Percentiles rank a stretch among this genome's conserved stretches.
Evolutionary conservation across 2,113 vertebrate species (phyloP).

Genomic region (Calyptommatus sinebrachiatus): DNA sequence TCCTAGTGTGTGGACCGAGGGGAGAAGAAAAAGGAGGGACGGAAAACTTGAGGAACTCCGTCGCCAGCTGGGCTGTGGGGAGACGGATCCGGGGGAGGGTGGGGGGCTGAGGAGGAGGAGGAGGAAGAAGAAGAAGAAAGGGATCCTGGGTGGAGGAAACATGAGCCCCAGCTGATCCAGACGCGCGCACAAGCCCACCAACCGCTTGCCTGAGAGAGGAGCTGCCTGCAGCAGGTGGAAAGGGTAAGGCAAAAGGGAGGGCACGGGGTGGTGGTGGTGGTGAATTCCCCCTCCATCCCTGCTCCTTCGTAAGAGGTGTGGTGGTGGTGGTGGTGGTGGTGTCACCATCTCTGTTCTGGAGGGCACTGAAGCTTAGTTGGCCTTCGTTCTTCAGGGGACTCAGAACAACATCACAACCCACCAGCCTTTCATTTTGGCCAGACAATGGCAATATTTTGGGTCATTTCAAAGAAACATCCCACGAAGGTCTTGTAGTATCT

Average conservation of each 20-base stretch:
- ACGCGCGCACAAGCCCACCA: too few species aligned
- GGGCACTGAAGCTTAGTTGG: neutral
- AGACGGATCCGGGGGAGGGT: too few species aligned
- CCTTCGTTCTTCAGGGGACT: slow-evolving; percentile 4
- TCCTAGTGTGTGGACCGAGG: neutral
- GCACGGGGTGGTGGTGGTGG: too few species aligned
- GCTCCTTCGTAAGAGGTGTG: too few species aligned
- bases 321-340: too few species aligned
- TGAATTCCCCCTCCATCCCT: too few species aligned
- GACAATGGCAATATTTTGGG: neutral
- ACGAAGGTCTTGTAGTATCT: too few species aligned
- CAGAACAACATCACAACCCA: neutral
- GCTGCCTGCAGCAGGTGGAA: neutral
- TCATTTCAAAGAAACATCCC: too few species aligned
- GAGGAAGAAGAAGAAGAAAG: neutral
- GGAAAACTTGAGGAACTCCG: slow-evolving; percentile 17
- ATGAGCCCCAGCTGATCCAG: neutral
- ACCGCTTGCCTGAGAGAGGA: neutral
- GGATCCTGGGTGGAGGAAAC: neutral
- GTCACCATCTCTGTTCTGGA: too few species aligned
- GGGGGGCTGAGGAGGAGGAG: neutral
- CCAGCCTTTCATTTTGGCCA: neutral
- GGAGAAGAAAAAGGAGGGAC: accelerated
- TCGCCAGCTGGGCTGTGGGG: neutral
- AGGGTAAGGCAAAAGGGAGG: neutral